A percentile compares a stretch with the other conserved stretches of the same genome.
Evolutionary conservation across 2,888 invertebrate species (phyloP).

Genomic region (Drosophila lutescens): DNA sequence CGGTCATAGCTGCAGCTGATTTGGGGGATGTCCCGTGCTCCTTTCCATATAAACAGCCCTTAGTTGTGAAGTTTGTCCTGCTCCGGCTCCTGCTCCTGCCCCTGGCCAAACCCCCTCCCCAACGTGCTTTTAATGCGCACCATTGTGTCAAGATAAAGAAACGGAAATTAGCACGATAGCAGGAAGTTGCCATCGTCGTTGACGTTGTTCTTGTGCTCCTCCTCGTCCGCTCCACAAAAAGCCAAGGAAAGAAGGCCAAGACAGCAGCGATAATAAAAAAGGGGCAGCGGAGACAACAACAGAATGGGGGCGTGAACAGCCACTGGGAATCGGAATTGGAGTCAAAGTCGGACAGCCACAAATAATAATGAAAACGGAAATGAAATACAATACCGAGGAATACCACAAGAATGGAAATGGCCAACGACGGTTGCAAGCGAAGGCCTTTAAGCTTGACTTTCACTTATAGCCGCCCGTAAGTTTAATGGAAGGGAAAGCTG

Average conservation of each 20-base stretch:
- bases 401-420: conserved; percentile 51
- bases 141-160: conserved; percentile 84
- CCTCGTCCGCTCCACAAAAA: conserved; percentile 16
- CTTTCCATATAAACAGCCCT: conserved; percentile 45
- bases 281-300: conserved; percentile 48
- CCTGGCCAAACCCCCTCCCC: conserved; percentile 36
- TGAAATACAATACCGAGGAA: conserved; percentile 81
- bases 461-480: background rate
- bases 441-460: conserved; percentile 8
- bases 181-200: conserved; percentile 81
- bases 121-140: conserved; percentile 81
- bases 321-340: conserved; percentile 59
- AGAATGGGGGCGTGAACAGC: conserved; percentile 20
- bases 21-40: conserved; percentile 21
- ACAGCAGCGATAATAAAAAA: conserved; percentile 48
- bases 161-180: conserved; percentile 84
- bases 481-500: background rate
- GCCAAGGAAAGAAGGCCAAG: conserved; percentile 25
- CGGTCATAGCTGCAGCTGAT: conserved; percentile 61
- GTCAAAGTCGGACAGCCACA: conserved; percentile 63
- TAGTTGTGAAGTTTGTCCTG: conserved; percentile 57
- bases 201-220: conserved; percentile 63
- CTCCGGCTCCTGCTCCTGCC: conserved; percentile 15
- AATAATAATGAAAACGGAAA: conserved; percentile 83
- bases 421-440: background rate